Conservation (phyloP, 2,888 invertebrate species). For the Itoplectis maculator region DNA sequence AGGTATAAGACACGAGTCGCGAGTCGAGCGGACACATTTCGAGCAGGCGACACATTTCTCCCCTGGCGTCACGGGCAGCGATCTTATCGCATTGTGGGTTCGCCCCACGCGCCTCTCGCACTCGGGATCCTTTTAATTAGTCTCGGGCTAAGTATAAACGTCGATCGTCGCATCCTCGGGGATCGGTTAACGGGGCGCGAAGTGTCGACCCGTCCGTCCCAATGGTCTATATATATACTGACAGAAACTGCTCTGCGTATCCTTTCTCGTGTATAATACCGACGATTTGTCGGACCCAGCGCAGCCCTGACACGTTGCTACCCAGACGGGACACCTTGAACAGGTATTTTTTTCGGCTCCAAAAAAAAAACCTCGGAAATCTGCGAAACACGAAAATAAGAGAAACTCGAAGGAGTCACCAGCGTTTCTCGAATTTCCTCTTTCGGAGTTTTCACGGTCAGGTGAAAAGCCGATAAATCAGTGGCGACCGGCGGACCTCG, state of each 20-base stretch:
- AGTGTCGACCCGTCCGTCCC: slow-evolving; percentile 52
- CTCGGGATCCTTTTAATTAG: slow-evolving; percentile 83
- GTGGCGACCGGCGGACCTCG: slow-evolving; percentile 7
- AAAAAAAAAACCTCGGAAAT: background rate
- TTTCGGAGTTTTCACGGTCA: background rate
- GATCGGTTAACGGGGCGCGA: slow-evolving; percentile 69
- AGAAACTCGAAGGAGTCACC: background rate
- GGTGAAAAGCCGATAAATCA: slow-evolving; percentile 33
- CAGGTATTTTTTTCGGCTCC: slow-evolving; percentile 39
- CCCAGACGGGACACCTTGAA: slow-evolving; percentile 14
- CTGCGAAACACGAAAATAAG: background rate
- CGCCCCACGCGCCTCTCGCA: slow-evolving; percentile 69
- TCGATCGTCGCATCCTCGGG: slow-evolving; percentile 67
- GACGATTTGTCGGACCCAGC: slow-evolving; percentile 63
- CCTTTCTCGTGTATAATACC: slow-evolving; percentile 52
- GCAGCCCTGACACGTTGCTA: background rate
- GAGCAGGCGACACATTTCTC: slow-evolving; percentile 59
- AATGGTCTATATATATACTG: background rate
- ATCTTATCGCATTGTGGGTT: slow-evolving; percentile 74
- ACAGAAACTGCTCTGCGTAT: slow-evolving; percentile 4
- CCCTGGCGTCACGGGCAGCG: slow-evolving; percentile 76
- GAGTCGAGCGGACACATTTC: slow-evolving; percentile 9
- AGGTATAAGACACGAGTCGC: slow-evolving; percentile 3
- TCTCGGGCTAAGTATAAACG: slow-evolving; percentile 75
- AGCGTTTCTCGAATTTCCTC: background rate